Evolutionary conservation across 2,888 invertebrate genomes (phyloP), one percentile per base, ranked within the genome.

Genomic region (Holacanthella duospinosa): DNA sequence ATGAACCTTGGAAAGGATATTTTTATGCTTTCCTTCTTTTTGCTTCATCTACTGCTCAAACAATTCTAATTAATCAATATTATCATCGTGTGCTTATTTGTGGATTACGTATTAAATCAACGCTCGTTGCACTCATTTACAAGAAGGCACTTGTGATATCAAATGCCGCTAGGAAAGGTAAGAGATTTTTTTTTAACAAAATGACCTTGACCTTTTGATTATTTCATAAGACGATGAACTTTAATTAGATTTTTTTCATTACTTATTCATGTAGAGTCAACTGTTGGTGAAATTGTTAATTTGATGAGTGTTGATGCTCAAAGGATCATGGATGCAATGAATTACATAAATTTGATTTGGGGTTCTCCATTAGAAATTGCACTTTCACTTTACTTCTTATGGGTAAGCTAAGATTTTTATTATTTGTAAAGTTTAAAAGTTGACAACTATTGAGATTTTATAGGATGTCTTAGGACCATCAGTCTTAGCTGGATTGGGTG

Each of bases 301-400:
- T 80, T 93, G 68, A 92, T 93, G 92, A 86, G 91, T 2, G 91
- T 92, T 0, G 93, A 93, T 77, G 91, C 92, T 1, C 92, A 93
- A 77, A 83, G 86, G 75, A 89, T 92, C 75, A 85, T 90, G 80
- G 92, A 92, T 75, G 78, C 91, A 59, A 86, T 86, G 16, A 60
- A 62, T 9, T 48, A 48, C 48, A 48, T 48, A 4, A 9, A 48
- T 21, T 65, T 83, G 84, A 61, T 85, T 81, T 64, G 82, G 80
- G 73, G 28, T 12, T 76, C 77, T 2, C 82, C 82, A 1, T 73
- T 82, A 21, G 81, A 83, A 75, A 83, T 84, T 66, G 72, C 74
- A 25, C 70, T 84, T 19, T 78, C 81, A 2, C 73, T 84, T 19
- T 80, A 79, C 68, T 79, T 82, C 68, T 73, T 81, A 9, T 82